Base-by-base conservation (phyloP, 1,140 invertebrate species). In the Hyposmocoma kahamanoa region DNA sequence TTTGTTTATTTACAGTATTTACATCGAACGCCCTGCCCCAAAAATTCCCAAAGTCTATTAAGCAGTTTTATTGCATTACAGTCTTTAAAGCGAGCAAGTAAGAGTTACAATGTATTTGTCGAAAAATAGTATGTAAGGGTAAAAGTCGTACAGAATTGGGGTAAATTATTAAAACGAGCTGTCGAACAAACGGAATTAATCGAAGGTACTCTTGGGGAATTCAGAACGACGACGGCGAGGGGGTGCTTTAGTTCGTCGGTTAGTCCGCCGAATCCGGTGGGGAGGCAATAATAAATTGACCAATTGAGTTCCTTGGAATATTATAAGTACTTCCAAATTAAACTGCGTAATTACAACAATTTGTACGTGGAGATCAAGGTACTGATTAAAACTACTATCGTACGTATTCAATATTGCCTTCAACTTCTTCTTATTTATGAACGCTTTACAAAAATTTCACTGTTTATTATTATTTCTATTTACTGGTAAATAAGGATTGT, bases 91-190 rank as follows among this genome's bases (percentile, higher is more conserved):
- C 32, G 6, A 2, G 8, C 8, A 15, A 8, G 15, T 2, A 36
- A 36, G 15, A 17, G 8, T 17, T n/a, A 36, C 18, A 36, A 36
- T 36, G 18, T 36, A 13, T 36, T 36, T 36, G 10, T 6, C 5
- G 24, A 26, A 6, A 15, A n/a, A 36, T n/a, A 36, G 11, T 15
- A n/a, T 56, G 56, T 46, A 44, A 22, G 48, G 46, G 44, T 26
- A n/a, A 50, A 49, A 50, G 48, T 60, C 39, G 49, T 50, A 47
- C 53, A 50, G 55, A 56, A 53, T 61, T 50, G 39, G 52, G 42
- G 62, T 65, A 60, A 68, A 67, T 72, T 67, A 72, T 67, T 66
- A 69, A 71, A 72, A 66, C 60, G 60, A 56, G 56, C 66, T 64
- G 60, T 64, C 65, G 63, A 67, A 66, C 62, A 60, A 62, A 45